These are phyloP conservation scores for Manis pentadactyla DNA, from an alignment of 2,797 vertebrate genomes.

Conservation along the genomic window DNA sequence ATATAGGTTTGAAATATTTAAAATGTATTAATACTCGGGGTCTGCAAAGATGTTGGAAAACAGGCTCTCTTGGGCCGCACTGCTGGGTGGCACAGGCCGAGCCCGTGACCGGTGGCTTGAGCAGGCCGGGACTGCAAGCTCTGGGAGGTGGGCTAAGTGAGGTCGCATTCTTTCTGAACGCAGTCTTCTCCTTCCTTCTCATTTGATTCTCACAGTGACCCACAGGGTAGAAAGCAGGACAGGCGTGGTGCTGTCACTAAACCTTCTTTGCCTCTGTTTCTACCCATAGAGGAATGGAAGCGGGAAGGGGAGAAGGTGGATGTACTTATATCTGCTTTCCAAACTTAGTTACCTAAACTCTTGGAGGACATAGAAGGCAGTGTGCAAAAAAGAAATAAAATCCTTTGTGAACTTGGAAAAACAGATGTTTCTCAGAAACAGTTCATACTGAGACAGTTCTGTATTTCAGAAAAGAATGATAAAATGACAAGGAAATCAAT, in stretches of 20 bases:
- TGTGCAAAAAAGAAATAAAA: background rate
- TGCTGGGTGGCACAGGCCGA: background rate
- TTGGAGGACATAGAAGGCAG: background rate
- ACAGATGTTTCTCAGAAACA: background rate
- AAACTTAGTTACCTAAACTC: background rate
- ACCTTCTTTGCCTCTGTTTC: background rate
- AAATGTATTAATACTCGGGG: background rate
- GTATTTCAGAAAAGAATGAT: conserved; percentile 35
- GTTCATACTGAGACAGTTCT: background rate
- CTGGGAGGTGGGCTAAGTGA: background rate
- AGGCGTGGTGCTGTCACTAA: background rate
- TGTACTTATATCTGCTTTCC: background rate
- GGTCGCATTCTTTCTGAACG: conserved; percentile 39
- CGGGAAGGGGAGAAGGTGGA: background rate
- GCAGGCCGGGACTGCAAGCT: background rate
- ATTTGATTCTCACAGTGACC: background rate
- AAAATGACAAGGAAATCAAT: background rate
- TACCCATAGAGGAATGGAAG: background rate
- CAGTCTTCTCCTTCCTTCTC: background rate
- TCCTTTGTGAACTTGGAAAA: conserved; percentile 14
- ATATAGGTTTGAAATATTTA: background rate
- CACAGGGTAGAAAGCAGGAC: background rate
- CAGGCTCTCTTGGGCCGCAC: accelerated
- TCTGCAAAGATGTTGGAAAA: background rate
- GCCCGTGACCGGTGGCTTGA: background rate